Evolutionary conservation across 2,113 vertebrate genomes (phyloP), one percentile per base, ranked within the genome.

Genomic region (Callipepla californica): DNA sequence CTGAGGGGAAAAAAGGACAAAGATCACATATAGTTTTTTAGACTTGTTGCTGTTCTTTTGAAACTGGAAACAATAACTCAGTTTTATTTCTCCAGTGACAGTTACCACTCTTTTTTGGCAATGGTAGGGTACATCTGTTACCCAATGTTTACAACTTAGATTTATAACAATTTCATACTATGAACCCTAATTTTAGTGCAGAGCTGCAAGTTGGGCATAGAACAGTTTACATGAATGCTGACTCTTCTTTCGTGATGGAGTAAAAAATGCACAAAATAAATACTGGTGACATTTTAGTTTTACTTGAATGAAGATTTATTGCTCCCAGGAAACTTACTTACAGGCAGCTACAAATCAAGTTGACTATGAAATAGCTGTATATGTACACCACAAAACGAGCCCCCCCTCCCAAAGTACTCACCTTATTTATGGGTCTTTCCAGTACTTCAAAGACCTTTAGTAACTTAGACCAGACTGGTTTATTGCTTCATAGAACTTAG

Each of bases 381-480:
- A 97, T 92, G 95, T 98, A 98, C 93, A 98, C 97, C 97, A 97
- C 97, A 96, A 97, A 98, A 98, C 91, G 72, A 95, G 95, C 95
- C 96, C 98, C 97, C 97, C 97, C 98, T 98, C 98, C 98, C 98
- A 98, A 99, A 98, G 98, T 98, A 98, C 98, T 98, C 97, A 96
- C 97, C 97, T 98, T 99, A 99, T 99, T 99, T 99, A 99, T 98
- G 98, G 97, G 97, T 98, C 96, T 97, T 97, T 98, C 96, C 95
- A 97, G 97, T 96, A 98, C 99, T 98, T 99, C 99, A 99, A 99
- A 99, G 97, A 97, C 95, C 92, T 96, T 95, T 97, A 97, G 98
- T 99, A 98, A 99, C 98, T 98, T 98, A 98, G 98, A 95, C 98
- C 98, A 98, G 98, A 98, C 97, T 94, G 98, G 97, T 99, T 99